These are phyloP conservation scores for Dallia pectoralis DNA, from an alignment of 2,797 vertebrate genomes.

Conservation along the genomic window DNA sequence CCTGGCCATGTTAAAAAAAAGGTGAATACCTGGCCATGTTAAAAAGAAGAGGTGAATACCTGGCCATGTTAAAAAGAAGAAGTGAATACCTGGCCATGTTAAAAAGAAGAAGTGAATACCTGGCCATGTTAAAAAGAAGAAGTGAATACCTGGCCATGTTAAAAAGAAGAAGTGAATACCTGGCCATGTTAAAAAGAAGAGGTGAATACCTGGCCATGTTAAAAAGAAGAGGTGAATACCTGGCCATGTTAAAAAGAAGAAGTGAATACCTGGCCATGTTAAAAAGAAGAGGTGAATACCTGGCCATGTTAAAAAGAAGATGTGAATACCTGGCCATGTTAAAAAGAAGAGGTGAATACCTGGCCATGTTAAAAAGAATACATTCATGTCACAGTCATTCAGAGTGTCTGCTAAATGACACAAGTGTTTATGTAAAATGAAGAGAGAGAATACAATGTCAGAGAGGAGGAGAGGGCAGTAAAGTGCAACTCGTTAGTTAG, in stretches of 20 bases:
- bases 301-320: background rate
- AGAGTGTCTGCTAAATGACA: too few relatives aligned
- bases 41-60: too few relatives aligned
- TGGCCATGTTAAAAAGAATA: background rate
- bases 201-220: background rate
- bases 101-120: background rate
- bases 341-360: background rate
- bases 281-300: too few relatives aligned
- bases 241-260: background rate
- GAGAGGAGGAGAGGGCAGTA: background rate
- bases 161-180: too few relatives aligned
- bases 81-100: background rate
- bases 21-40: too few relatives aligned
- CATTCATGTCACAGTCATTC: too few relatives aligned
- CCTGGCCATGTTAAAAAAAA: background rate
- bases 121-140: background rate
- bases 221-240: background rate
- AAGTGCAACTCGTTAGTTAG: background rate
- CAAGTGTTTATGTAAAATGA: background rate
- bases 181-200: too few relatives aligned
- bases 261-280: too few relatives aligned
- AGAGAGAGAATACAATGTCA: slow-evolving; percentile 1
- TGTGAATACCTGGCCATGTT: background rate
- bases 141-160: background rate
- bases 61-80: background rate